A percentile compares a stretch with the other conserved stretches of the same genome.
These are phyloP conservation scores for Lasaia peninsularis DNA, from an alignment of 1,140 invertebrate species.

Conservation along the genomic window DNA sequence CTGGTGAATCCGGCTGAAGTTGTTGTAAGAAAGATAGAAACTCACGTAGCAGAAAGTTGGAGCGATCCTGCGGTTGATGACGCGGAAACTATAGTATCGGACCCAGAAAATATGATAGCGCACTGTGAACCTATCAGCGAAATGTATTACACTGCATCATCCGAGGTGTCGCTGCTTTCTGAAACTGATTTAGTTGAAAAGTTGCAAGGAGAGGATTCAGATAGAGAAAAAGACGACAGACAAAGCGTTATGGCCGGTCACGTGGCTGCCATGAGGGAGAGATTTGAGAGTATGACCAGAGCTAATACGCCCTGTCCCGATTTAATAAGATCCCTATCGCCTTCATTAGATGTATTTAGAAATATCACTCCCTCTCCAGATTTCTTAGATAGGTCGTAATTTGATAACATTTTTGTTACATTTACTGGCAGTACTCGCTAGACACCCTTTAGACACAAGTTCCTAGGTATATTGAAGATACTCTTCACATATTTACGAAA, in stretches of 20 bases:
- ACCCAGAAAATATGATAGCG: constrained; percentile 4
- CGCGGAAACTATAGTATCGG: constrained; percentile 19
- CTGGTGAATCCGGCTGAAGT: constrained; percentile 33
- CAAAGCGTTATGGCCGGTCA: constrained; percentile 63
- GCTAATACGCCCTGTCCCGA: constrained; percentile 65
- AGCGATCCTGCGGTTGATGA: constrained; percentile 30
- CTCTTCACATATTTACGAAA: background rate
- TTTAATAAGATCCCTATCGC: constrained; percentile 43
- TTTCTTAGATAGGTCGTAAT: constrained; percentile 36
- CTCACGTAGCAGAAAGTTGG: constrained; percentile 41
- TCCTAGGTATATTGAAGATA: constrained; percentile 13
- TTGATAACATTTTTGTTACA: background rate
- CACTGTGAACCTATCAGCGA: constrained; percentile 48
- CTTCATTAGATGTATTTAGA: constrained; percentile 51
- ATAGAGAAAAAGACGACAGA: constrained; percentile 36
- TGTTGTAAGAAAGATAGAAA: constrained; percentile 23
- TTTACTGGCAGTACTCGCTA: constrained; percentile 1
- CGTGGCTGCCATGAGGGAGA: constrained; percentile 72
- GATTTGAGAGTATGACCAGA: constrained; percentile 72
- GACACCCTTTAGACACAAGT: constrained; percentile 11
- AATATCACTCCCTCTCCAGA: constrained; percentile 55
- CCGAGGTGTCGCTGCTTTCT: constrained; percentile 52
- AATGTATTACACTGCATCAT: constrained; percentile 56
- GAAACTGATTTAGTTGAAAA: constrained; percentile 43
- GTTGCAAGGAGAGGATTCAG: constrained; percentile 30